Base-by-base conservation (phyloP, 1,140 invertebrate genomes). In the Drepana arcuata region DNA sequence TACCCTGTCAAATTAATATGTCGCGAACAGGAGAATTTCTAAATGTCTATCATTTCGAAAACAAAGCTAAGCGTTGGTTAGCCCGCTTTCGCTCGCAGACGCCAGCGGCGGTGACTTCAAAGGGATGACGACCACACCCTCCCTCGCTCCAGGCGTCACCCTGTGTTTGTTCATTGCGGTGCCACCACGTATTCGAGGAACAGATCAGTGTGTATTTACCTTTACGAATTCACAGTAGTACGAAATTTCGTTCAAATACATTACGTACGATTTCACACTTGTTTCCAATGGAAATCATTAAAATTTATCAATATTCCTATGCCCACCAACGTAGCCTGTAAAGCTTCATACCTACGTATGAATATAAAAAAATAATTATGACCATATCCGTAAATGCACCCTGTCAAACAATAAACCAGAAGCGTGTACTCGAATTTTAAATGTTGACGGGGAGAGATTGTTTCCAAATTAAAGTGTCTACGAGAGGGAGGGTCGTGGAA, bases 51-150 rank as follows among this genome's bases (percentile, higher is more conserved):
- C 48, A 56, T 70, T 69, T 68, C 54, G 62, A 65, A 74, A 74
- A 74, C 67, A 74, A 74, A 75, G 66, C 68, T 68, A 65, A 67
- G 49, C 65, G 62, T 65, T 47, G 61, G 65, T 69, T 70, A 62
- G 53, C 66, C 61, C 62, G 69, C 69, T 68, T 71, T 74, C 71
- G 61, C 57, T 54, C 44, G 59, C 68, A 71, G 68, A 63, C 65
- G 60, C 56, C 65, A 30, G 50, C 44, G 58, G 61, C 58, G 45
- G 54, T 26, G 30, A 72, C 70, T 64, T 70, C 68, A 72, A 75
- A 72, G 71, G 53, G 62, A 63, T 48, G 39, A 35, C 21, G 50
- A 63, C 58, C 63, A 52, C 65, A 67, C 59, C 56, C 59, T 54
- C 57, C 36, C 31, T 33, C 39, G 9, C 33, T 34, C 44, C 32